Evolutionary conservation across 2,113 vertebrate genomes (phyloP), one percentile per base, ranked within the genome.

Genomic region (Fukomys damarensis): DNA sequence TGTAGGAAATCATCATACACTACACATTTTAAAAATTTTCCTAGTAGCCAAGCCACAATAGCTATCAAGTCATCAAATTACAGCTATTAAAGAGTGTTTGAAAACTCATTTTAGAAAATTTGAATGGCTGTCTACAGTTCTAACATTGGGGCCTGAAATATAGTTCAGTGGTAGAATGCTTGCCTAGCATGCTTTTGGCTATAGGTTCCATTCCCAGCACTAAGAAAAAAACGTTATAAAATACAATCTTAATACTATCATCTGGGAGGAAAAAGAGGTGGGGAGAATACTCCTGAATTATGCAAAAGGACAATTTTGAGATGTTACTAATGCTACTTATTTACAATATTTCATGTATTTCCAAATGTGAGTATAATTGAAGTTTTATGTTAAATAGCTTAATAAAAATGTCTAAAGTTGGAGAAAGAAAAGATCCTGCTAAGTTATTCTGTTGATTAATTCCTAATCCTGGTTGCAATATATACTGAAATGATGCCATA

Each of bases 51-150:
- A 61, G 30, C 24, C 24, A 87, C 46, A 86, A 59, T 77, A 22
- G 7, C 9, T 82, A 82, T 7, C 32, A 96, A 92, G 79, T 0
- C 0, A 66, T 90, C n/a, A 63, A 41, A 91, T 83, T 77, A 0
- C 14, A 56, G 32, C 52, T 81, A 68, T 30, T 77, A 66, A 91
- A 28, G 43, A 28, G 43, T 89, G 32, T 77, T 93, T 77, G 30
- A 93, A 95, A 90, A 77, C 35, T 91, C 12, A 79, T 88, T 88
- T 86, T 43, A 28, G 46, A 74, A 91, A 89, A 11, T 84, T 84
- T 91, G 43, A 77, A 56, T 2, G 76, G 58, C 49, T 81, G 13
- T 74, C 52, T n/a, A 68, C 68, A 89, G 90, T 82, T 35, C 8
- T 82, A 90, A 79, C 26, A 88, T 16, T n/a, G 77, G 54, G 30